phyloP scores from a whole-genome alignment of 2,113 vertebrate species.

The Raja brachyura region DNA sequence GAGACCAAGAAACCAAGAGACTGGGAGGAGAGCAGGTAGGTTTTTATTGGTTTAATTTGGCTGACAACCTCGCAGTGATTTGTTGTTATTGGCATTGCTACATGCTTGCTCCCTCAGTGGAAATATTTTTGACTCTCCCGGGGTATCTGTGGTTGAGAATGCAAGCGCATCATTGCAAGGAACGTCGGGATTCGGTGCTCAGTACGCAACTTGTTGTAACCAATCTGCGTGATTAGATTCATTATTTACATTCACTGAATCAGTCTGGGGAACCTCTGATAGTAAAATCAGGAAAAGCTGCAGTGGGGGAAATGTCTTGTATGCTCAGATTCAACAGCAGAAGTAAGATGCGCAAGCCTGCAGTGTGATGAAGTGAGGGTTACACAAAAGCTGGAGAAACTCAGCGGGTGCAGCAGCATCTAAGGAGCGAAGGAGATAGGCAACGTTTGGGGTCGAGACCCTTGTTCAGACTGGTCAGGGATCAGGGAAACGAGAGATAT shows the following conservation, averaged over 20 bases:
- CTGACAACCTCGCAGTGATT: too few species aligned
- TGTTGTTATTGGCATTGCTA: too few species aligned
- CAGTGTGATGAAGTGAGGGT: background rate
- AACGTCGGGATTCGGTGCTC: background rate
- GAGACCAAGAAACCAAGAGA: slow-evolving; percentile 88
- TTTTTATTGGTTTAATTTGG: background rate
- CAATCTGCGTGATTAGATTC: background rate
- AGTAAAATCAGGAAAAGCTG: background rate
- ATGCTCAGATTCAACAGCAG: background rate
- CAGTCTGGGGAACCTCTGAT: background rate
- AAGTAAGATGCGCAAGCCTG: background rate
- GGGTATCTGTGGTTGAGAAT: too few species aligned
- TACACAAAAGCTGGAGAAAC: too few species aligned
- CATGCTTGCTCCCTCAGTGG: too few species aligned
- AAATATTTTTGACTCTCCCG: background rate
- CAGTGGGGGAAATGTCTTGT: background rate
- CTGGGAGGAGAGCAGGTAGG: slow-evolving; percentile 94
- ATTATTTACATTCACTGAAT: background rate
- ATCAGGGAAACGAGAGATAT: too few species aligned
- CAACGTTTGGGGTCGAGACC: too few species aligned
- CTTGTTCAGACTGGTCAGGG: too few species aligned
- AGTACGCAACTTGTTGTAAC: background rate
- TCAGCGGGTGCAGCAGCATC: too few species aligned
- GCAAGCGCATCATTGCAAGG: background rate
- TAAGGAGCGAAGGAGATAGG: too few species aligned